These are phyloP conservation scores for Oxyruncus cristatus DNA, from an alignment of 2,113 vertebrate genomes.

Conservation along the genomic window DNA sequence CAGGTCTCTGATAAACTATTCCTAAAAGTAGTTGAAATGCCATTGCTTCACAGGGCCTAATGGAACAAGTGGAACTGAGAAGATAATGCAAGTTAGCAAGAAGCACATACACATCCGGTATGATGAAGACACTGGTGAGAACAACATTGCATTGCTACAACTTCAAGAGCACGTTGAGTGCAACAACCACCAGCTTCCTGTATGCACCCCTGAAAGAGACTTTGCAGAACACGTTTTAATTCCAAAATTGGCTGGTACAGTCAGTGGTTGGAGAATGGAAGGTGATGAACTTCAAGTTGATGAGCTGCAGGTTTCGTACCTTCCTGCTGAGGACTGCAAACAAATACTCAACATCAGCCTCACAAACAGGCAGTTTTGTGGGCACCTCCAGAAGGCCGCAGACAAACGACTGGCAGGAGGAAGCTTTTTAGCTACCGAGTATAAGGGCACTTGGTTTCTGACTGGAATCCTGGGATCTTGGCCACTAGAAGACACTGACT, in stretches of 20 bases:
- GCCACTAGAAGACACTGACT: not conserved
- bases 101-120: slow-evolving; percentile 74
- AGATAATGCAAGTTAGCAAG: not conserved
- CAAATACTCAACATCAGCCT: slow-evolving; percentile 71
- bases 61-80: not conserved
- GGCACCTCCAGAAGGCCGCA: not conserved
- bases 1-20: not conserved
- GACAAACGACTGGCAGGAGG: slow-evolving; percentile 62
- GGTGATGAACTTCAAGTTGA: not conserved
- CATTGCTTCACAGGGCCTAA: slow-evolving; percentile 17
- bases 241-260: slow-evolving; percentile 59
- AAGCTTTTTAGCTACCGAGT: slow-evolving; percentile 71
- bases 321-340: slow-evolving; percentile 75
- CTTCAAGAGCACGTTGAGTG: slow-evolving; percentile 69
- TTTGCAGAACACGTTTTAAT: slow-evolving; percentile 86
- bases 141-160: slow-evolving; percentile 80
- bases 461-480: slow-evolving; percentile 79
- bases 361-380: slow-evolving; percentile 88
- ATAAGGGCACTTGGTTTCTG: slow-evolving; percentile 82
- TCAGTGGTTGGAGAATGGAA: slow-evolving; percentile 43
- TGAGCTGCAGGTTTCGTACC: slow-evolving; percentile 36
- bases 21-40: not conserved
- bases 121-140: slow-evolving; percentile 35
- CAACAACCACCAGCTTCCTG: slow-evolving; percentile 60
- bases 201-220: slow-evolving; percentile 85